Evolutionary conservation across 2,797 vertebrate genomes (phyloP), one percentile per base, ranked within the genome.

Genomic region (Choloepus didactylus): DNA sequence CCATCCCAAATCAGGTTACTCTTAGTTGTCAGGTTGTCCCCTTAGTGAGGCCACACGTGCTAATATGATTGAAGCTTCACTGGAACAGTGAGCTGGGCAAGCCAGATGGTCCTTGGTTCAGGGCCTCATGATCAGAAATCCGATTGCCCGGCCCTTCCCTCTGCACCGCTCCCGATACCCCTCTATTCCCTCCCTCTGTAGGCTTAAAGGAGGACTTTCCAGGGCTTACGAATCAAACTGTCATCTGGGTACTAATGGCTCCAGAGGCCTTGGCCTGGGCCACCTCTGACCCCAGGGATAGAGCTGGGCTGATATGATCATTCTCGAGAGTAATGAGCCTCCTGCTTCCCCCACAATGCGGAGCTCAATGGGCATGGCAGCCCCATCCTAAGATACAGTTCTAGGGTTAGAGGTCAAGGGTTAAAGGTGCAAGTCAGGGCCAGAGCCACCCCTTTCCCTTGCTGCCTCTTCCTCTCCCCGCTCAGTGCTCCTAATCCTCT

Each of bases 381-480:
- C 19, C 41, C 46, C 82, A 38, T 5, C 16, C 41, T 31, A 89
- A 94, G 41, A 77, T 12, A 69, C 8, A 93, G 76, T 38, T 85
- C 84, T 77, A 38, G 51, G 27, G 19, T 82, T 73, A 82, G 89
- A 95, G 60, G 73, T 73, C 83, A 89, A 91, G 27, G n/a, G 66
- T 70, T 56, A 83, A 70, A 69, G 69, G 54, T 81, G 60, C 76
- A 59, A 82, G 66, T 44, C 67, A 85, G 73, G 35, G 29, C 21
- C 89, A 91, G 35, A 56, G 16, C 59, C 54, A 14, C 7, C 7
- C 46, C 12, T 15, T 79, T 75, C 19, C 27, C 51, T 70, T 27
- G 23, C 21, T 9, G 70, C 38, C 25, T 81, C 25, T 27, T 5
- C 38, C 21, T 49, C 72, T 51, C 31, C 64, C 27, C 23, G 9